Base-by-base conservation (phyloP, 2,797 vertebrate genomes). In the Crax fasciolata region DNA sequence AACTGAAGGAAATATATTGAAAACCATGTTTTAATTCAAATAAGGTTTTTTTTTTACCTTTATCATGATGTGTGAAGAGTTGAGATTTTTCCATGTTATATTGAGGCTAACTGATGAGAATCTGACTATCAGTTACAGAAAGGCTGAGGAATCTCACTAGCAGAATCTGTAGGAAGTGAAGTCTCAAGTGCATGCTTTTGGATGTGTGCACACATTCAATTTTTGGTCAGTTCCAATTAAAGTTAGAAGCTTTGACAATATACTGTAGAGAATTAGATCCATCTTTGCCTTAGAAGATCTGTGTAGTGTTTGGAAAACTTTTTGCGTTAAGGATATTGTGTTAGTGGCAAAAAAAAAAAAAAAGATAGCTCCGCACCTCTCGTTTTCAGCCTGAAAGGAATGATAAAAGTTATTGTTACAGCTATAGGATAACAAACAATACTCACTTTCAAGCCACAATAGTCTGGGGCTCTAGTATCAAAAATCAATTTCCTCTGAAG, bases 401-500 rank as follows among this genome's bases (percentile, higher is more conserved):
- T 25, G n/a, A 77, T 21, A 73, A 87, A 75, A 44, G 4, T 20
- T 87, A 68, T 86, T 90, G 25, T 67, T 63, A 52, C 43, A 84
- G 28, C 30, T 79, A 2, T 55, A 89, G 61, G 68, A 38, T 84
- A 90, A 80, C 61, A 59, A 90, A 80, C 61, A 59, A 24, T 67
- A 38, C 24, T 6, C 7, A 24, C 48, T 93, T 93, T 91, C 38
- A 73, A 12, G 65, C 15, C 16, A 12, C 27, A 86, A 2, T 67
- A 84, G 28, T 48, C 48, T 85, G 23, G 63, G 15, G 7, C 79
- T 63, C 39, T 54, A 63, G 55, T 92, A 87, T 77, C 62, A 91
- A 90, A 95, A 92, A 91, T 88, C 71, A 67, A 21, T 96, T 94
- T 93, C 5, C 13, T 81, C n/a, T 75, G 48, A 67, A 84, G 62